Evolutionary conservation across 2,888 invertebrate genomes (phyloP).

Genomic region (Cryptus viduatorius): DNA sequence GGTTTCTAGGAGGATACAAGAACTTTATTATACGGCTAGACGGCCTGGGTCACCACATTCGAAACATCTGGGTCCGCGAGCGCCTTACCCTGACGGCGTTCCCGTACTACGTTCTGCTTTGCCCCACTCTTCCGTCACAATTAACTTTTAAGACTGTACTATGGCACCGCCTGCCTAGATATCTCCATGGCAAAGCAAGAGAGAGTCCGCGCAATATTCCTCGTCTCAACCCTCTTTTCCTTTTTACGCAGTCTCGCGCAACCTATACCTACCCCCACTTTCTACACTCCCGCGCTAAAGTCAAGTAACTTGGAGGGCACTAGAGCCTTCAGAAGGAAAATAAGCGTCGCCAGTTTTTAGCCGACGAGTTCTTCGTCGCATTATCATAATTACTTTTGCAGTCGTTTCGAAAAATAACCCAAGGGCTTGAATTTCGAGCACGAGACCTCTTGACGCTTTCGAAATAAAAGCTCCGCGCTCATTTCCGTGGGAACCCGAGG

Average conservation of each 20-base stretch:
- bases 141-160: slow-evolving; percentile 48
- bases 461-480: slow-evolving; percentile 42
- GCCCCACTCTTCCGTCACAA: slow-evolving; percentile 46
- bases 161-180: slow-evolving; percentile 17
- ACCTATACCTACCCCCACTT: background rate
- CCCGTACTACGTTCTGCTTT: slow-evolving; percentile 15
- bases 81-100: slow-evolving; percentile 40
- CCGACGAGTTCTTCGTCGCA: slow-evolving; percentile 55
- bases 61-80: slow-evolving; percentile 55
- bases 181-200: slow-evolving; percentile 46
- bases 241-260: background rate
- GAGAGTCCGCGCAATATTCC: slow-evolving; percentile 12
- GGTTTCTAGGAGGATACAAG: slow-evolving; percentile 42
- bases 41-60: slow-evolving; percentile 44
- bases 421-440: slow-evolving; percentile 32
- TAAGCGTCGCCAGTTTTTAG: slow-evolving; percentile 44
- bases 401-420: slow-evolving; percentile 55
- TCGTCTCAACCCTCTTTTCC: background rate
- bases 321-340: slow-evolving; percentile 43
- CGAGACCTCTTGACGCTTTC: slow-evolving; percentile 28
- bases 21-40: slow-evolving; percentile 52
- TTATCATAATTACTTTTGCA: slow-evolving; percentile 59
- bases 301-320: slow-evolving; percentile 52
- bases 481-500: slow-evolving; percentile 4
- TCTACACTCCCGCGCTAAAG: slow-evolving; percentile 25